phyloP scores from a whole-genome alignment of 2,797 vertebrate genomes.

The Mormyrops boulengeri region DNA sequence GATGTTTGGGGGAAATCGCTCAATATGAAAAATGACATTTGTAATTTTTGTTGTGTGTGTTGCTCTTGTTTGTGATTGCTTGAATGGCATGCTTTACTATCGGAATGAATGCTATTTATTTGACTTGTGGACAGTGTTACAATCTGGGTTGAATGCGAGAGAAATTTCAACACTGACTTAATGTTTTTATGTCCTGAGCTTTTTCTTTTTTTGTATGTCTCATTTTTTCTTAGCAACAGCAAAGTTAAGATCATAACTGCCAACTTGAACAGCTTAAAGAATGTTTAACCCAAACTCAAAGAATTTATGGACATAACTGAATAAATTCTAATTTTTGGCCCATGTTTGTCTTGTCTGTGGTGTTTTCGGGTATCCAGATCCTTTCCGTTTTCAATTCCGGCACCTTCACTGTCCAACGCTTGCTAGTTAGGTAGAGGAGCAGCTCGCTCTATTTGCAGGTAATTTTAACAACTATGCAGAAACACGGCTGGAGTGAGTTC shows the following conservation, averaged over 20 bases:
- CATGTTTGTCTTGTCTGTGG: slow-evolving; percentile 9
- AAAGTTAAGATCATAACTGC: slow-evolving; percentile 26
- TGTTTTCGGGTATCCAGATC: not conserved
- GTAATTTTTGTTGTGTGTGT: not conserved
- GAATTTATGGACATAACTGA: slow-evolving; percentile 9
- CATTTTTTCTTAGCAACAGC: not conserved
- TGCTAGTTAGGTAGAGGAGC: not conserved
- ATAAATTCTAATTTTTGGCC: slow-evolving; percentile 25
- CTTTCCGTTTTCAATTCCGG: not conserved
- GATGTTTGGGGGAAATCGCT: not conserved
- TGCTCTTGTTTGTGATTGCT: not conserved
- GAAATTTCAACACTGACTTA: not conserved
- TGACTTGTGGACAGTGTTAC: slow-evolving; percentile 14
- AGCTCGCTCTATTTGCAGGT: not conserved
- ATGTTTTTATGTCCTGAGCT: not conserved
- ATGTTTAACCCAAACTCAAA: slow-evolving; percentile 22
- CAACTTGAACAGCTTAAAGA: slow-evolving; percentile 33
- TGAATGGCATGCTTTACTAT: slow-evolving; percentile 7
- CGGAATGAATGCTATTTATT: slow-evolving; percentile 27
- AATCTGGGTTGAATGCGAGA: slow-evolving; percentile 8
- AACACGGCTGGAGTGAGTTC: not conserved
- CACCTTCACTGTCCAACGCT: not conserved
- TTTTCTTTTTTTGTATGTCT: not conserved
- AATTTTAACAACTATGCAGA: not conserved
- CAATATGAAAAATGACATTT: not conserved